These are phyloP conservation scores for Aphidius ervi DNA, from an alignment of 1,140 invertebrate genomes.

Conservation along the genomic window DNA sequence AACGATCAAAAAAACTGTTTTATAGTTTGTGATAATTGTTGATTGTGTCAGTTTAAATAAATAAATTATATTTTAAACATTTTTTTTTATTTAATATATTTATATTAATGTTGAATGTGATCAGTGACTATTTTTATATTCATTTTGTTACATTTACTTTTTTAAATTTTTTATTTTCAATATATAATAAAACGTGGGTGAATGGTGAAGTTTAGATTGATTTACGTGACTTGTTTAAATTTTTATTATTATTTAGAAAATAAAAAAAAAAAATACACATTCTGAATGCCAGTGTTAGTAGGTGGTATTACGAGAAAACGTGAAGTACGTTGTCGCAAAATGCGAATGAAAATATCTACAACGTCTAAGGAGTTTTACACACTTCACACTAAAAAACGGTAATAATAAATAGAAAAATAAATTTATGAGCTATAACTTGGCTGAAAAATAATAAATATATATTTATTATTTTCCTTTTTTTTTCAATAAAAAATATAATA, in stretches of 20 bases:
- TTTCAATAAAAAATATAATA: background rate
- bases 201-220: background rate
- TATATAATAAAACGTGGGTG: no score
- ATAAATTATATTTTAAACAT: no score
- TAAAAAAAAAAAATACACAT: constrained; percentile 9
- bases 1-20: no score
- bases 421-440: background rate
- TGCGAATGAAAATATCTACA: constrained; percentile 44
- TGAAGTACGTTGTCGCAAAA: constrained; percentile 36
- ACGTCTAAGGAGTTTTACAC: constrained; percentile 46
- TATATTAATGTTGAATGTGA: no score
- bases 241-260: background rate
- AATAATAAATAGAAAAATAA: constrained; percentile 15
- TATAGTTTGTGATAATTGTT: no score
- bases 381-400: constrained; percentile 45
- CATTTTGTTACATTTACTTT: no score
- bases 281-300: constrained; percentile 44
- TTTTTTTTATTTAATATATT: no score
- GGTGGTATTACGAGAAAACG: constrained; percentile 35
- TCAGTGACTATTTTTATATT: no score
- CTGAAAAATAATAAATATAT: no score
- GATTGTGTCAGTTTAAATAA: no score
- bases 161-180: no score
- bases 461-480: background rate
- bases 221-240: no score